Evolutionary conservation across 2,888 invertebrate species (phyloP).

Genomic region (Trissolcus brochymenae): DNA sequence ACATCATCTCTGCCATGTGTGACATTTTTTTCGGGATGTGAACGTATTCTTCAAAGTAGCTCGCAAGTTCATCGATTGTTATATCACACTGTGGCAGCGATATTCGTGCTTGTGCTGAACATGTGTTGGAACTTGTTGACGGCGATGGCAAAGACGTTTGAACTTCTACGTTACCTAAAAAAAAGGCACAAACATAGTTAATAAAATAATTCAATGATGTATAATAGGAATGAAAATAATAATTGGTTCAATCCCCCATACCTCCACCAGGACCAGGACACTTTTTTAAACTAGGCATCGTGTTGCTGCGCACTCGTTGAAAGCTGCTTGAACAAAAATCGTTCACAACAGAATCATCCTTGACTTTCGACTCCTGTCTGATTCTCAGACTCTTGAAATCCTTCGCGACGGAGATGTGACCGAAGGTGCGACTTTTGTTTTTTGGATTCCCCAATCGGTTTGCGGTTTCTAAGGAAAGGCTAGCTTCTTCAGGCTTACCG

Average conservation of each 20-base stretch:
- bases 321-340: constrained; percentile 70
- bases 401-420: constrained; percentile 69
- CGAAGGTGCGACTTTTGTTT: constrained; percentile 64
- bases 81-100: constrained; percentile 87
- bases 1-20: constrained; percentile 99
- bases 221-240: background rate
- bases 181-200: background rate
- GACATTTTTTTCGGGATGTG: constrained; percentile 99
- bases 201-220: too few relatives aligned
- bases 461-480: constrained; percentile 64
- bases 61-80: constrained; percentile 94
- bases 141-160: constrained; percentile 64
- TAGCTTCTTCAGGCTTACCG: constrained; percentile 64
- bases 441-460: constrained; percentile 45
- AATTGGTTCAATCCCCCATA: too few relatives aligned
- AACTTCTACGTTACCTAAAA: constrained; percentile 46
- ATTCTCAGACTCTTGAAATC: constrained; percentile 72
- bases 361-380: constrained; percentile 64
- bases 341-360: constrained; percentile 69
- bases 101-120: constrained; percentile 88
- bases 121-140: constrained; percentile 76
- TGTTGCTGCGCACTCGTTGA: constrained; percentile 72
- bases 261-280: constrained; percentile 71
- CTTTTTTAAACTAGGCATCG: constrained; percentile 73
- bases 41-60: constrained; percentile 96